Conservation (phyloP, 2,888 invertebrate genomes). For the Timandra comae region DNA sequence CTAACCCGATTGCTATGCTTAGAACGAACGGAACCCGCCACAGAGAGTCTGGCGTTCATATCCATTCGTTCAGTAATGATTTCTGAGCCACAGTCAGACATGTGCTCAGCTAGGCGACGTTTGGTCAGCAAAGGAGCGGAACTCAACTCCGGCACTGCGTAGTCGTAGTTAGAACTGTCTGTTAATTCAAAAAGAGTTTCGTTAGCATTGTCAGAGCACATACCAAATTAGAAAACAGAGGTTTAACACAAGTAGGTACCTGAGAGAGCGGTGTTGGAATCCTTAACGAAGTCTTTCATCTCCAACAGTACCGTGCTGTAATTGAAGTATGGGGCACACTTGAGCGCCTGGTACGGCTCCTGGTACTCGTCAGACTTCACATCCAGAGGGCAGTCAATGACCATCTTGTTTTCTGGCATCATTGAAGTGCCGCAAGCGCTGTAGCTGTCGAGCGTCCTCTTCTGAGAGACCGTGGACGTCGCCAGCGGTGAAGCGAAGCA, state of each 20-base stretch:
- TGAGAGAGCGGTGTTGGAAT: constrained; percentile 55
- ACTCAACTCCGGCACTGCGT: constrained; percentile 86
- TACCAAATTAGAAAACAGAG: too few species aligned
- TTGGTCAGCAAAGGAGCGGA: constrained; percentile 80
- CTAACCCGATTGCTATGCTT: constrained; percentile 45
- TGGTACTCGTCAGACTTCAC: constrained; percentile 85
- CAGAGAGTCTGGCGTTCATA: constrained; percentile 35
- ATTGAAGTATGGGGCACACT: constrained; percentile 85
- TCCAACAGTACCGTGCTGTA: constrained; percentile 86
- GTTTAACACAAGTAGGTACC: too few species aligned
- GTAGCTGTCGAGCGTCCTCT: constrained; percentile 74
- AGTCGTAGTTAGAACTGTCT: constrained; percentile 84
- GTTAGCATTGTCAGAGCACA: too few species aligned
- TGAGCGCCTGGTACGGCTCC: constrained; percentile 86
- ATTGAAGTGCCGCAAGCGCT: constrained; percentile 73
- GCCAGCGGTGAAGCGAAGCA: constrained; percentile 84
- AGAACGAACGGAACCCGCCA: constrained; percentile 40
- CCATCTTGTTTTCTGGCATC: constrained; percentile 70
- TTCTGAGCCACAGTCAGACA: constrained; percentile 44
- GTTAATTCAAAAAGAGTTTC: constrained; percentile 18
- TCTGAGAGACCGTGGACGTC: constrained; percentile 53
- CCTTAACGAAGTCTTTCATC: constrained; percentile 82
- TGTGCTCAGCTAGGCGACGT: constrained; percentile 39
- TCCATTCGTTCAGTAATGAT: constrained; percentile 35
- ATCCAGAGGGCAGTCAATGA: constrained; percentile 76